A percentile compares a stretch with the other conserved stretches of the same genome.
These are phyloP conservation scores for Sylvilagus floridanus DNA, from an alignment of 2,797 vertebrate species.

Conservation along the genomic window DNA sequence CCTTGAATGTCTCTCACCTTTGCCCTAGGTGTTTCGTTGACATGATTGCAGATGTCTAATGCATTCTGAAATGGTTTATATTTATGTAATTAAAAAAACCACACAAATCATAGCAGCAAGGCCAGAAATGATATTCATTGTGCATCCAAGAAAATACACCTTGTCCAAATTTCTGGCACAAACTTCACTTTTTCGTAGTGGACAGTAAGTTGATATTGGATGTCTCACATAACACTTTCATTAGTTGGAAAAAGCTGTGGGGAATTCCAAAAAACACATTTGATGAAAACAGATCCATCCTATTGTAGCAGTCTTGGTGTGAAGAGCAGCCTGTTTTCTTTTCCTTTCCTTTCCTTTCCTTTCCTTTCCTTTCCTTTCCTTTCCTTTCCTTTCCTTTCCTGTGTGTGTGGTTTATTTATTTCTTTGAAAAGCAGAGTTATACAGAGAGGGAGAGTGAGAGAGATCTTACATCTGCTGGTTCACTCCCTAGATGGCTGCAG, in stretches of 20 bases:
- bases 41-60: background rate
- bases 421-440: no score
- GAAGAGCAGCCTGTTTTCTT: background rate
- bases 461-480: no score
- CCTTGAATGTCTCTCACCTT: background rate
- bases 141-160: slow-evolving; percentile 27
- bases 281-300: background rate
- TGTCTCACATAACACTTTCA: background rate
- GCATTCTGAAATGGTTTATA: slow-evolving; percentile 38
- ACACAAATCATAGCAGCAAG: background rate
- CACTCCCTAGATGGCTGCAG: no score
- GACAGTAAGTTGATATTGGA: background rate
- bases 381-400: no score
- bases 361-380: no score
- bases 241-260: background rate
- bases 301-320: background rate
- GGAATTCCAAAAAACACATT: slow-evolving; percentile 12
- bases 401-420: no score
- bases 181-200: slow-evolving; percentile 18
- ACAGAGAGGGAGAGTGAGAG: no score
- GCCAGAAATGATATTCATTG: background rate
- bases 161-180: slow-evolving; percentile 16
- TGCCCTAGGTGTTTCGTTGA: background rate
- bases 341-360: no score
- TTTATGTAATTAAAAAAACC: background rate